Evolutionary conservation across 2,797 vertebrate genomes (phyloP).

Genomic region (Catharus ustulatus): DNA sequence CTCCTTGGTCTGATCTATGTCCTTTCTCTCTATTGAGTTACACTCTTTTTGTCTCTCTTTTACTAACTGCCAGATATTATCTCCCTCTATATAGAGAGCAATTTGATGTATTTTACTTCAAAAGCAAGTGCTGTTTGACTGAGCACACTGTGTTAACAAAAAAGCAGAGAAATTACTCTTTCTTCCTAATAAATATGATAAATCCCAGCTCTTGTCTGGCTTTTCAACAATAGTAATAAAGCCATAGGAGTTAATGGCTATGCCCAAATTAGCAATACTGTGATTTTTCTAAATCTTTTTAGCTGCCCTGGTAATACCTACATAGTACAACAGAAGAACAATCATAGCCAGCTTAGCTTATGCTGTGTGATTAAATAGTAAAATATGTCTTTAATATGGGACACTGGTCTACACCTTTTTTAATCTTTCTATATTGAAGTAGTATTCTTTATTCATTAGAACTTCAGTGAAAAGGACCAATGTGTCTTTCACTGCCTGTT

Average conservation of each 20-base stretch:
- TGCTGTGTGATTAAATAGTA: neutral
- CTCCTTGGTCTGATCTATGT: neutral
- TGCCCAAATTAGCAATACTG: neutral
- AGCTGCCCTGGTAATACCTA: neutral
- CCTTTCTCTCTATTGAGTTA: neutral
- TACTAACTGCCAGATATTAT: neutral
- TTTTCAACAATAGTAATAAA: neutral
- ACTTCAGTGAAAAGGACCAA: neutral
- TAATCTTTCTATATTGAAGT: neutral
- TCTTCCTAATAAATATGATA: neutral
- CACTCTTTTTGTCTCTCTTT: neutral
- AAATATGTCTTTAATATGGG: neutral
- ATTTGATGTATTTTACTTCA: constrained; percentile 1
- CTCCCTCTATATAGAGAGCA: neutral
- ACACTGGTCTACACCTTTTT: neutral
- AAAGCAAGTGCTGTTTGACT: neutral
- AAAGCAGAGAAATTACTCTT: neutral
- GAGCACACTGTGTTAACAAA: neutral
- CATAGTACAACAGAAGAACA: neutral
- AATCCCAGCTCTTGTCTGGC: neutral
- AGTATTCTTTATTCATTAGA: neutral
- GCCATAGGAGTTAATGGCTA: neutral
- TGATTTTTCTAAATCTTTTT: neutral
- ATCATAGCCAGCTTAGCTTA: neutral
- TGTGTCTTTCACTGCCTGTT: neutral